Evolutionary conservation across 2,888 invertebrate genomes (phyloP).

Genomic region (Hecatera dysodea): DNA sequence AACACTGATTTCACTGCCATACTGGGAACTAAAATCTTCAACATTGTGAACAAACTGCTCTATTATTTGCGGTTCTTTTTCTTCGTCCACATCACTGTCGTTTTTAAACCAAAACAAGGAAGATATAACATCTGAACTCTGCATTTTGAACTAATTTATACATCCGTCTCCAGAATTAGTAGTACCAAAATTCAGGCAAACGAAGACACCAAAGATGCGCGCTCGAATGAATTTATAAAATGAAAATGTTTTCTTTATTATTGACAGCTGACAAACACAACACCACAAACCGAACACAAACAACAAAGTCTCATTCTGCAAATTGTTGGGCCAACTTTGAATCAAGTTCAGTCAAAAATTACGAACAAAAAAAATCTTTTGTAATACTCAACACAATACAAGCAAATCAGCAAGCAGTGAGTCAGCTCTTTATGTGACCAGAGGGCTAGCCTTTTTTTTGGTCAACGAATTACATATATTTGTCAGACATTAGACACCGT

Average conservation of each 20-base stretch:
- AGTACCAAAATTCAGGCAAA: slow-evolving; percentile 31
- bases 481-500: too few relatives aligned
- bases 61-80: slow-evolving; percentile 86
- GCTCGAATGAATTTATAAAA: slow-evolving; percentile 50
- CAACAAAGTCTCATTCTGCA: slow-evolving; percentile 32
- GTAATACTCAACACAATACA: too few relatives aligned
- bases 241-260: slow-evolving; percentile 52
- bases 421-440: too few relatives aligned
- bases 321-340: background rate
- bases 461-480: too few relatives aligned
- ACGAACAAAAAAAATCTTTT: background rate
- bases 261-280: slow-evolving; percentile 60
- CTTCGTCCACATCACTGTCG: slow-evolving; percentile 76
- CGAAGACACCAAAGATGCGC: slow-evolving; percentile 38
- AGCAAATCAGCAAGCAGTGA: too few relatives aligned
- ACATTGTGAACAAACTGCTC: slow-evolving; percentile 96
- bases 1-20: slow-evolving; percentile 96
- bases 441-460: too few relatives aligned
- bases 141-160: slow-evolving; percentile 74
- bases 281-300: slow-evolving; percentile 33
- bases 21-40: slow-evolving; percentile 96
- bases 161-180: slow-evolving; percentile 16
- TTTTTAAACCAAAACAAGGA: slow-evolving; percentile 85
- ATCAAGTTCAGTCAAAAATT: too few relatives aligned
- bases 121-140: slow-evolving; percentile 86